phyloP scores from a whole-genome alignment of 1,140 invertebrate genomes.

The Pachypeltis micranthus region DNA sequence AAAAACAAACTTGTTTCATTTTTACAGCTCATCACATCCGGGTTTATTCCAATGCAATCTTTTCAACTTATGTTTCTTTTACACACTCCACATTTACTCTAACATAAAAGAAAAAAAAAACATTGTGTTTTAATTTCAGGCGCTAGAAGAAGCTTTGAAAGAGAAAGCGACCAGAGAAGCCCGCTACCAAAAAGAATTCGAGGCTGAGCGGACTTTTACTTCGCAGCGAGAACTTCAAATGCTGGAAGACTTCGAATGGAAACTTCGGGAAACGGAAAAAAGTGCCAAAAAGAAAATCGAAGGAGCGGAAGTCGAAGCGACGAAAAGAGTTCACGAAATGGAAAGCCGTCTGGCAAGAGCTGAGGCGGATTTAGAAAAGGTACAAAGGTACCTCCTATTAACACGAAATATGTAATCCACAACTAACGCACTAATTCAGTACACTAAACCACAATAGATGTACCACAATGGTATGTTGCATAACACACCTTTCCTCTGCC shows the following conservation, averaged over 20 bases:
- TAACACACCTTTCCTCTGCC: too few species aligned
- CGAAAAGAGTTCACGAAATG: slow-evolving; percentile 38
- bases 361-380: slow-evolving; percentile 31
- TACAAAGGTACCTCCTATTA: slow-evolving; percentile 13
- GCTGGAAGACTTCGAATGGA: slow-evolving; percentile 57
- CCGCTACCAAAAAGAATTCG: slow-evolving; percentile 50
- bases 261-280: slow-evolving; percentile 49
- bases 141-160: slow-evolving; percentile 44
- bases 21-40: too few species aligned
- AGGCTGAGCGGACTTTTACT: slow-evolving; percentile 43
- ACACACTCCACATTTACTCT: too few species aligned
- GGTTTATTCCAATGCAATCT: too few species aligned
- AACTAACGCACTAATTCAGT: background rate
- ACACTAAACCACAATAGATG: background rate
- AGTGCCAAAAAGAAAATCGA: slow-evolving; percentile 47
- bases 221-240: slow-evolving; percentile 46
- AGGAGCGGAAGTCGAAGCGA: slow-evolving; percentile 42
- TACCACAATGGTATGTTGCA: too few species aligned
- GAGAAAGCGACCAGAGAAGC: slow-evolving; percentile 44
- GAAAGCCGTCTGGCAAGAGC: slow-evolving; percentile 36
- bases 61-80: too few species aligned
- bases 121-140: too few species aligned
- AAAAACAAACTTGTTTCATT: too few species aligned
- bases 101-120: too few species aligned
- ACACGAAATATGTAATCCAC: background rate